Conservation (phyloP, 2,113 vertebrate species). For the Psephotus haematonotus region DNA sequence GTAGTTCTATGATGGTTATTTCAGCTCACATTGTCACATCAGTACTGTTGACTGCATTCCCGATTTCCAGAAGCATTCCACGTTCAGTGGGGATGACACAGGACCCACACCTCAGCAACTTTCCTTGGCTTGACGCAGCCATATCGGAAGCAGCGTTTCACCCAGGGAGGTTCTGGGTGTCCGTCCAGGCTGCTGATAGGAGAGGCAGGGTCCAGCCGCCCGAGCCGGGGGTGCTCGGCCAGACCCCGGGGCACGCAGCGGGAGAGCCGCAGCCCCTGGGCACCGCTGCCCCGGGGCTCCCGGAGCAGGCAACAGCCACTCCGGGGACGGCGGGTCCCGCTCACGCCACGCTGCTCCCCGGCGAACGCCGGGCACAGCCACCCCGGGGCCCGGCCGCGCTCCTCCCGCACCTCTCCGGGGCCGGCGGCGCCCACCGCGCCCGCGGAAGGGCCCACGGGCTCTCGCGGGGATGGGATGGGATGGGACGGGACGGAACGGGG, state of each 20-base stretch:
- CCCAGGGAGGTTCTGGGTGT: background rate
- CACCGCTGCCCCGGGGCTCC: too few species aligned
- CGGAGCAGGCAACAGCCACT: too few species aligned
- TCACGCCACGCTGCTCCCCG: background rate
- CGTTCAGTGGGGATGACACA: background rate
- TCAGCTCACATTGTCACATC: too few species aligned
- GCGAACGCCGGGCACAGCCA: background rate
- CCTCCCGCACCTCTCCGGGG: background rate
- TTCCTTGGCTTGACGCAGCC: background rate
- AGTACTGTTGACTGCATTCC: too few species aligned
- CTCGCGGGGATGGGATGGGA: background rate
- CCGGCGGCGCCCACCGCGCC: background rate
- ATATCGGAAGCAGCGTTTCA: background rate
- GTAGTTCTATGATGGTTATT: too few species aligned
- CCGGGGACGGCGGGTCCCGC: too few species aligned
- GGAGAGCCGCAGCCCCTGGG: background rate
- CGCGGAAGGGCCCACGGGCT: background rate
- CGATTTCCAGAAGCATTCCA: background rate
- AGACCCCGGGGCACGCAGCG: background rate
- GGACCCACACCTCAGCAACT: background rate
- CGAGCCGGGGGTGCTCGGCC: background rate
- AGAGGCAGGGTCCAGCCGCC: background rate
- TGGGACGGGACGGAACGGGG: background rate
- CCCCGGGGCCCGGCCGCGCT: background rate
- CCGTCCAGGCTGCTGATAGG: background rate